Base-by-base conservation (phyloP, 2,888 invertebrate genomes). In the Pristionchus maxplancki region DNA sequence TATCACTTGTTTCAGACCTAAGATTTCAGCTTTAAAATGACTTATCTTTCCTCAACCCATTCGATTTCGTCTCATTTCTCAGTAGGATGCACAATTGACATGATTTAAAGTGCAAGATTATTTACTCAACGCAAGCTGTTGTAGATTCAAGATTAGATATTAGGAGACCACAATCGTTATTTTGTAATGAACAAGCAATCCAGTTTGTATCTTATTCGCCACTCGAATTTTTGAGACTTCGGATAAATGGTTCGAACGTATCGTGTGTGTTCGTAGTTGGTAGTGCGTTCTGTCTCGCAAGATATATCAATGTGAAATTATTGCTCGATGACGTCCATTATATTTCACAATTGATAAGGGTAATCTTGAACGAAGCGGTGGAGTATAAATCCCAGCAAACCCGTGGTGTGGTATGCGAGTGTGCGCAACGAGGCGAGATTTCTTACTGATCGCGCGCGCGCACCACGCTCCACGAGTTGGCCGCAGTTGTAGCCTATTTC, bases 1-100 rank as follows among this genome's bases (percentile, higher is more conserved):
- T 37, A 37, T 37, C 78, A 48, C 44, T 9, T 78, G 78, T 78
- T 78, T 78, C 44, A 28, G 40, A 78, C 44, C 78, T n/a, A 78
- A 74, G 71, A 78, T 44, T 34, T n/a, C 78, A 78, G 78, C 78
- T 78, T 78, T 78, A 78, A 78, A 17, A 20, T 37, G 15, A 37
- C 44, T 28, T 44, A n/a, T 78, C 78, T 78, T 74, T 78, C 78
- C 78, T 37, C 20, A 6, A 20, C 53, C 31, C 71, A 3, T 20
- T 71, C 44, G 44, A 78, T 78, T 78, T 48, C 28, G 28, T 78
- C 71, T 44, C 40, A 78, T 44, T 78, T 78, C 44, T 17, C 78
- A 78, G 78, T 78, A 78, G 78, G 78, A 78, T 40, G 78, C 44
- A 78, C 78, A 78, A 78, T 78, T 78, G 78, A 78, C 78, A 78